Base-by-base conservation (phyloP, 2,113 vertebrate genomes). In the Perccottus glenii region DNA sequence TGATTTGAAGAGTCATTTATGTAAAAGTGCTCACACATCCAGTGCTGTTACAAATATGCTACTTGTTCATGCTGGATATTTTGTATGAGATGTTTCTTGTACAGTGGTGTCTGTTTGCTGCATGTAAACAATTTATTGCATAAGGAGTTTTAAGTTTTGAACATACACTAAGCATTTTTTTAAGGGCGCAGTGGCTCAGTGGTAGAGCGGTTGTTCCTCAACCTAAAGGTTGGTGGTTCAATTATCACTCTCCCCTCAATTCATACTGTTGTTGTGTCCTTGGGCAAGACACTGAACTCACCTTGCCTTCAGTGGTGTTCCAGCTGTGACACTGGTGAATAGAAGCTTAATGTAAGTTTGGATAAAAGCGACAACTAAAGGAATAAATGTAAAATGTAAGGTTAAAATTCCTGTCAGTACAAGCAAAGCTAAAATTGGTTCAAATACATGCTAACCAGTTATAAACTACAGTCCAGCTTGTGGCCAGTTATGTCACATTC, bases 401-500 rank as follows among this genome's bases (percentile, higher is more conserved):
- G 36, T 58, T 40, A 55, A 38, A 62, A 33, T 14, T 3, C 46
- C 16, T 60, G 68, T 16, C 51, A 64, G 36, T 46, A 48, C 19
- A 63, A 55, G 48, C 52, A 49, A 79, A 76, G 71, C 71, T 78
- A 6, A 15, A 57, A 62, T 64, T 12, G 14, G 73, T 19, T 27
- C 40, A 55, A 15, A 56, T 16, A 55, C 11, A 12, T 16, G 44
- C 59, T 11, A 57, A 68, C 65, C 66, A 65, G 50, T 50, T n/a
- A 58, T 49, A 62, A 70, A 62, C 32, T n/a, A n/a, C 36, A 64
- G 53, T 46, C 36, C 36, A 57, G 60, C 56, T 63, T 50, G 73
- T 73, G 79, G 86, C 75, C 84, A 76, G 77, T 87, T 76, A 51
- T 50, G 69, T 85, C 87, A 88, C 85, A 90, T 90, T 90, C 88